Evolutionary conservation across 1,140 invertebrate species (phyloP).

Genomic region (Wiebesia pumilae): DNA sequence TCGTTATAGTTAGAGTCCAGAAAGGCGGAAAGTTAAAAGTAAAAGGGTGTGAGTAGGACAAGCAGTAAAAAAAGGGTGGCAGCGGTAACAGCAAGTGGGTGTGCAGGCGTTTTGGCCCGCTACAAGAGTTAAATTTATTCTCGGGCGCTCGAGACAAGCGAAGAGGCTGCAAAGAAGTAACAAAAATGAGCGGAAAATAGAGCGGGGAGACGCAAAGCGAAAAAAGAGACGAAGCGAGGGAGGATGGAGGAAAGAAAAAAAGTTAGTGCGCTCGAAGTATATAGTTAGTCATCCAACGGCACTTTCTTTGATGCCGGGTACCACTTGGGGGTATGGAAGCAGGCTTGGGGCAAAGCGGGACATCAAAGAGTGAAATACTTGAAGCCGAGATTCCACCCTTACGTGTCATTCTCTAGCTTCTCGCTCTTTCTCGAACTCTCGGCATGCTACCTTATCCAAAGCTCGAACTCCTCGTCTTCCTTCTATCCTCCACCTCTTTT

Average conservation of each 20-base stretch:
- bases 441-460: constrained; percentile 38
- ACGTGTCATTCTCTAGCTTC: constrained; percentile 52
- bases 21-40: neutral
- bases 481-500: constrained; percentile 17
- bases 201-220: neutral
- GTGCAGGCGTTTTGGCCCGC: neutral
- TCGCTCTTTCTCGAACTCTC: neutral
- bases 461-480: neutral
- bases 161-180: constrained; percentile 18
- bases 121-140: constrained; percentile 46
- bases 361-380: constrained; percentile 75
- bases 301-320: constrained; percentile 73
- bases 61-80: neutral
- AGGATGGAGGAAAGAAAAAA: constrained; percentile 51
- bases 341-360: constrained; percentile 64
- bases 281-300: constrained; percentile 63
- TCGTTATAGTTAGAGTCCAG: neutral
- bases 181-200: neutral
- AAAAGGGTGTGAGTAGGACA: neutral
- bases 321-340: constrained; percentile 63
- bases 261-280: constrained; percentile 65
- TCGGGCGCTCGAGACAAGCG: constrained; percentile 33
- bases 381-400: constrained; percentile 69
- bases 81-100: neutral
- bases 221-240: constrained; percentile 27